These are phyloP conservation scores for Eulemur rufifrons DNA, from an alignment of 2,113 vertebrate genomes.

Conservation along the genomic window DNA sequence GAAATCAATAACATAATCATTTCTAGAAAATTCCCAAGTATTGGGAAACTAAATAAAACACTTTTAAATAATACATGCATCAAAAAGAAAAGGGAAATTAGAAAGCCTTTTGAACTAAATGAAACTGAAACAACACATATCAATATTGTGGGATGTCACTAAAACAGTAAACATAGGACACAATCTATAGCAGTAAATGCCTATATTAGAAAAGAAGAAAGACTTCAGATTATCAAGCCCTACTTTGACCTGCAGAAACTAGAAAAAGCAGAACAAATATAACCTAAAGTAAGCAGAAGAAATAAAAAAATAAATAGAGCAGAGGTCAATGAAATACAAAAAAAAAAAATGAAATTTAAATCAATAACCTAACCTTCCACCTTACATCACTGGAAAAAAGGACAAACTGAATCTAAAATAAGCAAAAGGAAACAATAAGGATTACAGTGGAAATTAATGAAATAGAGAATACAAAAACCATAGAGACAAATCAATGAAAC, in stretches of 20 bases:
- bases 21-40: too few relatives aligned
- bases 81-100: background rate
- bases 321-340: background rate
- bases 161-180: background rate
- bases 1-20: too few relatives aligned
- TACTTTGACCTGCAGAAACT: background rate
- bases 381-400: background rate
- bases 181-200: background rate
- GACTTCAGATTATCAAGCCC: background rate
- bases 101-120: background rate
- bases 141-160: background rate
- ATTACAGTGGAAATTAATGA: background rate
- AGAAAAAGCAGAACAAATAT: background rate
- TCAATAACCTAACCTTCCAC: background rate
- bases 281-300: background rate
- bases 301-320: background rate
- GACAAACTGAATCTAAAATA: background rate
- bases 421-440: background rate
- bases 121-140: background rate
- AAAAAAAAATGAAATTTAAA: background rate
- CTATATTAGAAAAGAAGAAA: background rate
- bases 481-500: background rate
- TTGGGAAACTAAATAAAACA: too few relatives aligned
- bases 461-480: background rate
- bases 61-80: too few relatives aligned